Percentiles rank a stretch among this genome's conserved stretches.
These are phyloP conservation scores for Bradysia coprophila DNA, from an alignment of 1,140 invertebrate genomes.

Conservation along the genomic window DNA sequence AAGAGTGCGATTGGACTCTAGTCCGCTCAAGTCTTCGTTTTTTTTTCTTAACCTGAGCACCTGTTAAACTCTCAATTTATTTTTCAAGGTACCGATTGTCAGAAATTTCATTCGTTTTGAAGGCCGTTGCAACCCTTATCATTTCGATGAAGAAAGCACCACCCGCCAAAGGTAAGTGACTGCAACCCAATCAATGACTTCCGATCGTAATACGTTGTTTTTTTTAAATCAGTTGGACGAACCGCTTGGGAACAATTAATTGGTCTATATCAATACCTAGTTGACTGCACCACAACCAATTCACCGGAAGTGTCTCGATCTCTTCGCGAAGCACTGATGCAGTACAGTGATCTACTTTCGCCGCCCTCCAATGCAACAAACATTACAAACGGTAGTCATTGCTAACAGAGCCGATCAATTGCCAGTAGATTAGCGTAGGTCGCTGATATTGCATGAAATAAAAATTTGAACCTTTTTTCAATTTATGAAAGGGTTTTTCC, in stretches of 20 bases:
- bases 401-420: too few relatives aligned
- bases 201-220: too few relatives aligned
- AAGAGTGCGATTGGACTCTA: too few relatives aligned
- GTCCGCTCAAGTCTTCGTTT: too few relatives aligned
- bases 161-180: slow-evolving; percentile 49
- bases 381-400: neutral
- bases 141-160: slow-evolving; percentile 84
- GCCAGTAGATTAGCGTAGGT: too few relatives aligned
- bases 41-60: too few relatives aligned
- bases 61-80: too few relatives aligned
- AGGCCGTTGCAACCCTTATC: slow-evolving; percentile 83
- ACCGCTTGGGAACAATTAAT: slow-evolving; percentile 87
- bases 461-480: too few relatives aligned
- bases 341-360: slow-evolving; percentile 71
- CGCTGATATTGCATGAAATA: too few relatives aligned
- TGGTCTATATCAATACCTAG: slow-evolving; percentile 72
- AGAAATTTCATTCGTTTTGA: slow-evolving; percentile 92
- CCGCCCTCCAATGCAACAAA: slow-evolving; percentile 28
- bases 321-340: slow-evolving; percentile 66
- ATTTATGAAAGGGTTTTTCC: too few relatives aligned
- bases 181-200: too few relatives aligned
- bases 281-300: slow-evolving; percentile 67
- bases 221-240: slow-evolving; percentile 45
- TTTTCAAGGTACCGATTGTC: slow-evolving; percentile 70
- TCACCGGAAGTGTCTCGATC: slow-evolving; percentile 61